These are phyloP conservation scores for Cinclus cinclus DNA, from an alignment of 2,113 vertebrate genomes.

Conservation along the genomic window DNA sequence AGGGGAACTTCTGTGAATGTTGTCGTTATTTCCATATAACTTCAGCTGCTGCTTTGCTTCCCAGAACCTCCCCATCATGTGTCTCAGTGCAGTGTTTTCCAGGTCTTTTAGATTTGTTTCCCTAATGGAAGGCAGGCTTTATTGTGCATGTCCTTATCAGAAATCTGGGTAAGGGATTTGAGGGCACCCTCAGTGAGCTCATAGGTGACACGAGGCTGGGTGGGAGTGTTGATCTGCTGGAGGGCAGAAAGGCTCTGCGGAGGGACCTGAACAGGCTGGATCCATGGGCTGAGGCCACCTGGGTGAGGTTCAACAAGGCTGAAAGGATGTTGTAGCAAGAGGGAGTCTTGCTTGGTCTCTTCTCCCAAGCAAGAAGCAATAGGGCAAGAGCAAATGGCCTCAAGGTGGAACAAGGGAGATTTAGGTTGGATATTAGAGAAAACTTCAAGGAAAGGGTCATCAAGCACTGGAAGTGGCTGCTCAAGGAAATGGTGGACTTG, in stretches of 20 bases:
- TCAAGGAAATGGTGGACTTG: background rate
- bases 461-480: background rate
- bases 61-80: background rate
- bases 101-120: background rate
- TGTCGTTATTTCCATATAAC: constrained; percentile 28
- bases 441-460: background rate
- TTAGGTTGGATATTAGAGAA: background rate
- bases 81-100: background rate
- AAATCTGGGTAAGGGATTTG: background rate
- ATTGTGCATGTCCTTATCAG: background rate
- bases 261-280: background rate
- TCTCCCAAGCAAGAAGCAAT: background rate
- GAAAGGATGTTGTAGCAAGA: background rate
- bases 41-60: constrained; percentile 35
- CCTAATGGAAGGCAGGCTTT: background rate
- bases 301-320: background rate
- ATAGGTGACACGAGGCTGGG: background rate
- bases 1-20: constrained; percentile 19
- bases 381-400: background rate
- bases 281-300: background rate
- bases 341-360: background rate
- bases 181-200: background rate
- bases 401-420: background rate
- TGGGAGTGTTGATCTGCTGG: background rate
- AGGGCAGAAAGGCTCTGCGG: background rate